Evolutionary conservation across 2,888 invertebrate species (phyloP).

Genomic region (Drosophila maculinotata): DNA sequence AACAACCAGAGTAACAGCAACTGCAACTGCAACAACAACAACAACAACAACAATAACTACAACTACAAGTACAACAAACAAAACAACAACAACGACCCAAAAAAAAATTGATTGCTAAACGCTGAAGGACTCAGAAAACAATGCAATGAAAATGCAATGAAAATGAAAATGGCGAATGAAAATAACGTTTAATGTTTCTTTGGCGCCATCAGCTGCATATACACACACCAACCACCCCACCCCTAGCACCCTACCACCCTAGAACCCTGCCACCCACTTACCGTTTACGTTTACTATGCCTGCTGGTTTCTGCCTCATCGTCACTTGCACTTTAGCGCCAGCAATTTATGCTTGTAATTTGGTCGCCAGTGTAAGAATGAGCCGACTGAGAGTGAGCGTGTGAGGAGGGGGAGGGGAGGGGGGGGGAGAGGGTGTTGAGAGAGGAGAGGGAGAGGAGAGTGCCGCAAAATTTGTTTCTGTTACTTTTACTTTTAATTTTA

Average conservation of each 20-base stretch:
- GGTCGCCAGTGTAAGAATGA: conserved; percentile 24
- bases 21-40: conserved; percentile 13
- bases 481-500: conserved; percentile 64
- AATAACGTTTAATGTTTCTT: conserved; percentile 75
- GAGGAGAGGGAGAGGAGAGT: background rate
- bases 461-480: conserved; percentile 34
- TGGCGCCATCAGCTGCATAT: conserved; percentile 58
- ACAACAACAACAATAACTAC: conserved; percentile 6
- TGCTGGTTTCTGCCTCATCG: conserved; percentile 30
- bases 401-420: conserved; percentile 2
- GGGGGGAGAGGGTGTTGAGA: background rate
- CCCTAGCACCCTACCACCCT: no score
- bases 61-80: no score
- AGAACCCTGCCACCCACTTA: no score
- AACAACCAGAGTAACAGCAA: conserved; percentile 18
- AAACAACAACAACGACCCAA: conserved; percentile 27
- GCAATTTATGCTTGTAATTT: conserved; percentile 62
- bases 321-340: conserved; percentile 58
- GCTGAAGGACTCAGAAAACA: conserved; percentile 64
- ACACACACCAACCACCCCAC: no score
- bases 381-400: conserved; percentile 1
- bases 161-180: conserved; percentile 65
- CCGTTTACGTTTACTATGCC: no score
- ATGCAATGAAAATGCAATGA: conserved; percentile 72
- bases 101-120: conserved; percentile 63